These are phyloP conservation scores for Paratilapia polleni DNA, from an alignment of 2,113 vertebrate genomes.

Conservation along the genomic window DNA sequence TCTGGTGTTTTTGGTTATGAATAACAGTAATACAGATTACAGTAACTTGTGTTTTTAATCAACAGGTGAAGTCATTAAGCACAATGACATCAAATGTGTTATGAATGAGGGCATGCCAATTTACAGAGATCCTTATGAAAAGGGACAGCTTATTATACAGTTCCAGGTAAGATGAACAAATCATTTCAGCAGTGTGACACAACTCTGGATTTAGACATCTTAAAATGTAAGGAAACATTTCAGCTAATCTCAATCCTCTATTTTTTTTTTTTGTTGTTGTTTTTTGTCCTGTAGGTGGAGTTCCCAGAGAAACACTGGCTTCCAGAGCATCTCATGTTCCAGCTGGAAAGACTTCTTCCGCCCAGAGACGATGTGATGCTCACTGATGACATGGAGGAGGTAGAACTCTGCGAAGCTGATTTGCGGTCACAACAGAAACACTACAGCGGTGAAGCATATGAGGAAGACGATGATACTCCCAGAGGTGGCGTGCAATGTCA, in stretches of 20 bases:
- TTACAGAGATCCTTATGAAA: constrained; percentile 88
- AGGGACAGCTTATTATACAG: constrained; percentile 87
- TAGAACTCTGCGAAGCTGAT: constrained; percentile 87
- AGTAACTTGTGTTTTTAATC: not conserved
- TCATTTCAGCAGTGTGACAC: not conserved
- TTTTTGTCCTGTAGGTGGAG: constrained; percentile 79
- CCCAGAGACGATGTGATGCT: constrained; percentile 86
- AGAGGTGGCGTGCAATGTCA: constrained; percentile 92
- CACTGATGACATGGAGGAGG: constrained; percentile 94
- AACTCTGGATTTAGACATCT: not conserved
- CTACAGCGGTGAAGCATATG: constrained; percentile 83
- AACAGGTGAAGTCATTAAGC: constrained; percentile 91
- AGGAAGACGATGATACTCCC: constrained; percentile 86
- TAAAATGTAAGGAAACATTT: fast-evolving
- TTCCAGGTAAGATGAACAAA: constrained; percentile 83
- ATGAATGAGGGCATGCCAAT: constrained; percentile 92
- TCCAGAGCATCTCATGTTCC: constrained; percentile 83
- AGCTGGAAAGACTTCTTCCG: constrained; percentile 91
- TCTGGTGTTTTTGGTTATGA: not conserved
- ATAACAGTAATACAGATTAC: not conserved
- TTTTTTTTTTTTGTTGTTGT: too few species aligned
- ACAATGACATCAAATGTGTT: constrained; percentile 85
- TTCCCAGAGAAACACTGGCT: constrained; percentile 94
- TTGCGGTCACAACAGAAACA: constrained; percentile 76
- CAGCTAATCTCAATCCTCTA: not conserved